phyloP scores from a whole-genome alignment of 2,888 invertebrate species.

The Andrena bucephala region DNA sequence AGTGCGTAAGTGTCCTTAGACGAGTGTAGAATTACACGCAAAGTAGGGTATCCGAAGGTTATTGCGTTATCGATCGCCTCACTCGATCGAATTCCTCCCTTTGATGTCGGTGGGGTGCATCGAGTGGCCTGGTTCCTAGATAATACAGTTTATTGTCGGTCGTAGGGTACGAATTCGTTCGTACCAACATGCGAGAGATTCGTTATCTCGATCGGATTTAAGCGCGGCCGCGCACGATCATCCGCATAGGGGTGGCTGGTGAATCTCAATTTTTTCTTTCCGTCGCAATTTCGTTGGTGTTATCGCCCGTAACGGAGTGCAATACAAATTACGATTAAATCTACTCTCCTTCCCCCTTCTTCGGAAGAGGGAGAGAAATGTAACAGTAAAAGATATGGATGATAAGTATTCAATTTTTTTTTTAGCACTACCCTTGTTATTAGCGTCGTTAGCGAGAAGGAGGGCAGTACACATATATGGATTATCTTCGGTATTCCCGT shows the following conservation, averaged over 20 bases:
- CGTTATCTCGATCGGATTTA: conserved; percentile 77
- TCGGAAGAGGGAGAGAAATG: neutral
- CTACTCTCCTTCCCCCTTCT: neutral
- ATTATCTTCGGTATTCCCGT: neutral
- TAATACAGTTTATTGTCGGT: conserved; percentile 59
- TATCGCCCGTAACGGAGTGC: conserved; percentile 6
- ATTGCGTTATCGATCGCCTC: conserved; percentile 47
- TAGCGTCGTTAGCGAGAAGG: too few relatives aligned
- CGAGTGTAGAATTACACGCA: conserved; percentile 43
- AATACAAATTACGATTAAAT: neutral
- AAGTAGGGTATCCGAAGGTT: conserved; percentile 31
- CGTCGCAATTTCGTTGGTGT: conserved; percentile 27
- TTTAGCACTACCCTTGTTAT: neutral
- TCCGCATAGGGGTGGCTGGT: conserved; percentile 26
- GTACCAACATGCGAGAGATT: conserved; percentile 52
- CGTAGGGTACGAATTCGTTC: conserved; percentile 60
- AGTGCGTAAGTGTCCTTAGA: conserved; percentile 25
- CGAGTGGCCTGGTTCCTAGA: conserved; percentile 53
- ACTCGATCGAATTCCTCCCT: conserved; percentile 61
- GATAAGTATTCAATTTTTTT: neutral
- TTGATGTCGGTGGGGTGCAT: conserved; percentile 62
- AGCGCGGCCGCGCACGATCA: conserved; percentile 65
- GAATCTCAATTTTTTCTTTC: conserved; percentile 20
- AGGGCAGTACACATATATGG: too few relatives aligned
- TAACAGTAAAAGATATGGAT: neutral